Conservation (phyloP, 2,888 invertebrate species). For the Amphipoea lucens region DNA sequence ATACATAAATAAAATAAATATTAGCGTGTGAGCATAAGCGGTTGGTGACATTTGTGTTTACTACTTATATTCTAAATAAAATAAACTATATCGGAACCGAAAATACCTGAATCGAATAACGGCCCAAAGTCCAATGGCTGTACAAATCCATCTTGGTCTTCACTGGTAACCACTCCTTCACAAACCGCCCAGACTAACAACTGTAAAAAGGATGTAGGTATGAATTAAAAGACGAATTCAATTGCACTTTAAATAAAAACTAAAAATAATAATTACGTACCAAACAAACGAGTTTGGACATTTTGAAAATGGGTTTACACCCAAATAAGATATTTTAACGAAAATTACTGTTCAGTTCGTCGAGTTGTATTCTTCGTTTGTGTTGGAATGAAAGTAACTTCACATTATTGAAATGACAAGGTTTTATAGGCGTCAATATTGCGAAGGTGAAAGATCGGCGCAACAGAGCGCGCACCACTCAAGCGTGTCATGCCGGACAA, state of each 20-base stretch:
- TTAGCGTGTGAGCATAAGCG: slow-evolving; percentile 70
- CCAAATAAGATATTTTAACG: slow-evolving; percentile 76
- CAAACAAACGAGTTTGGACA: slow-evolving; percentile 84
- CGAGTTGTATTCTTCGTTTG: slow-evolving; percentile 86
- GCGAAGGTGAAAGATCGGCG: slow-evolving; percentile 90
- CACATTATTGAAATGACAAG: slow-evolving; percentile 87
- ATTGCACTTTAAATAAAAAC: slow-evolving; percentile 18
- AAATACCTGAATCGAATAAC: slow-evolving; percentile 86
- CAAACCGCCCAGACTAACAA: slow-evolving; percentile 85
- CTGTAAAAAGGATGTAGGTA: slow-evolving; percentile 76
- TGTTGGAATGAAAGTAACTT: slow-evolving; percentile 89
- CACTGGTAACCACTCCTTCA: slow-evolving; percentile 80
- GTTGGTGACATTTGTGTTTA: slow-evolving; percentile 19
- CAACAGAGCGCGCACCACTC: slow-evolving; percentile 87
- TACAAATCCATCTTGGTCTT: slow-evolving; percentile 86
- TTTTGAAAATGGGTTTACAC: slow-evolving; percentile 84
- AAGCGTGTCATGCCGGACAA: slow-evolving; percentile 88
- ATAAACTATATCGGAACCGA: slow-evolving; percentile 71
- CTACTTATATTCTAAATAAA: slow-evolving; percentile 7
- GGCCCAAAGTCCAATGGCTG: slow-evolving; percentile 90
- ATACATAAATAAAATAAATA: slow-evolving; percentile 54
- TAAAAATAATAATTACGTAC: slow-evolving; percentile 74
- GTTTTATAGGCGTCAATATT: slow-evolving; percentile 90
- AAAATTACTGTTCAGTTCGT: slow-evolving; percentile 76
- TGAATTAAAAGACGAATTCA: slow-evolving; percentile 17